A percentile compares a stretch with the other conserved stretches of the same genome.
phyloP scores from a whole-genome alignment of 1,140 invertebrate species.

The Eufriesea mexicana region DNA sequence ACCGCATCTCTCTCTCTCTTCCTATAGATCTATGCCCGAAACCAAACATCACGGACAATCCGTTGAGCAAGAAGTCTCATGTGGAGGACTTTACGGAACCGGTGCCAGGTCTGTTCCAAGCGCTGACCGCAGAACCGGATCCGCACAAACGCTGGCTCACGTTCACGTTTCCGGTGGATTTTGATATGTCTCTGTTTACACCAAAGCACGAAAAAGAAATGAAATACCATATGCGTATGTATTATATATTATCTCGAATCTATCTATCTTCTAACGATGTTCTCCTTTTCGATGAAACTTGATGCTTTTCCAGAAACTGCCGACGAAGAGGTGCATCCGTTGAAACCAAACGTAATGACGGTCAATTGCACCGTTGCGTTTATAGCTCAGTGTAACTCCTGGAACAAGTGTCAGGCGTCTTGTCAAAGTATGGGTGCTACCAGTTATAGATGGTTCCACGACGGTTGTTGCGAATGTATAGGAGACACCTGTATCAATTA shows the following conservation, averaged over 20 bases:
- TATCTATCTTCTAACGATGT: no score
- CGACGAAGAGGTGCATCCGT: conserved; percentile 83
- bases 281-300: neutral
- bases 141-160: conserved; percentile 88
- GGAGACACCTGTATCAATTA: conserved; percentile 95
- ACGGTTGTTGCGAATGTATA: conserved; percentile 97
- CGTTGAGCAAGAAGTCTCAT: conserved; percentile 91
- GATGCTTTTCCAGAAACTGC: conserved; percentile 83
- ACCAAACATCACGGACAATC: conserved; percentile 88
- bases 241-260: neutral
- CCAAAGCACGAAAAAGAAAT: conserved; percentile 86
- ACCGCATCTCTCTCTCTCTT: conserved; percentile 36
- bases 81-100: conserved; percentile 92
- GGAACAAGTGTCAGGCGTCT: conserved; percentile 91
- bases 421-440: conserved; percentile 90
- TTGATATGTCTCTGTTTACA: conserved; percentile 82
- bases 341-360: conserved; percentile 86
- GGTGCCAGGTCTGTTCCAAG: conserved; percentile 92
- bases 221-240: conserved; percentile 88
- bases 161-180: conserved; percentile 90
- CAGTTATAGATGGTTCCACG: conserved; percentile 95
- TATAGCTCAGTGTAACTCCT: conserved; percentile 94
- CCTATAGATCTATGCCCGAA: conserved; percentile 93
- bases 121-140: conserved; percentile 91
- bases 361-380: conserved; percentile 97